Conservation (phyloP, 2,113 vertebrate genomes). For the Dromaius novaehollandiae region DNA sequence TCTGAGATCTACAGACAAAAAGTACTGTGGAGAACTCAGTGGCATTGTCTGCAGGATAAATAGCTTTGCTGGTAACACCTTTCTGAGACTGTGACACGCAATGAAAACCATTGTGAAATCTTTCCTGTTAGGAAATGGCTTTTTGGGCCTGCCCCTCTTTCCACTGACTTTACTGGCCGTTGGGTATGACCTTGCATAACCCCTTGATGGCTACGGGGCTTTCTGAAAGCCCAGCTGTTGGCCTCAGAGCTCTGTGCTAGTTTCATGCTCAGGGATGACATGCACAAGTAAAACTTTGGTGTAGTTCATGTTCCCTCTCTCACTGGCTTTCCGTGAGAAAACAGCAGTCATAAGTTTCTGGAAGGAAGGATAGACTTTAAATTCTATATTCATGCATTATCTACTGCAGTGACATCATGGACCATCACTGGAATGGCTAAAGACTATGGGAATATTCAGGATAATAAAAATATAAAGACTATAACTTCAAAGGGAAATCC, state of each 20-base stretch:
- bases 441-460: neutral
- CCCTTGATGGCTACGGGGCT: neutral
- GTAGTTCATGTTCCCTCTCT: neutral
- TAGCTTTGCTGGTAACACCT: neutral
- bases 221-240: neutral
- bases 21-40: rapidly evolving
- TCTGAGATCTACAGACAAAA: neutral
- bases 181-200: neutral
- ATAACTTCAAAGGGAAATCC: neutral
- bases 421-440: neutral
- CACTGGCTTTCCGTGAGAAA: neutral
- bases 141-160: neutral
- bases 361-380: neutral
- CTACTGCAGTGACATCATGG: neutral
- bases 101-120: neutral
- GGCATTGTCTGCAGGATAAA: neutral
- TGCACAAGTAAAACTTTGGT: neutral
- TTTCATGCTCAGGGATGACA: neutral
- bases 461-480: neutral
- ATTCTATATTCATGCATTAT: neutral
- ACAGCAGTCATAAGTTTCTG: neutral
- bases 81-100: neutral
- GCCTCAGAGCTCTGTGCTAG: neutral
- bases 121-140: neutral
- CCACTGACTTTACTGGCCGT: neutral